Evolutionary conservation across 2,113 vertebrate genomes (phyloP), one percentile per base, ranked within the genome.

Genomic region (Platichthys stellatus): DNA sequence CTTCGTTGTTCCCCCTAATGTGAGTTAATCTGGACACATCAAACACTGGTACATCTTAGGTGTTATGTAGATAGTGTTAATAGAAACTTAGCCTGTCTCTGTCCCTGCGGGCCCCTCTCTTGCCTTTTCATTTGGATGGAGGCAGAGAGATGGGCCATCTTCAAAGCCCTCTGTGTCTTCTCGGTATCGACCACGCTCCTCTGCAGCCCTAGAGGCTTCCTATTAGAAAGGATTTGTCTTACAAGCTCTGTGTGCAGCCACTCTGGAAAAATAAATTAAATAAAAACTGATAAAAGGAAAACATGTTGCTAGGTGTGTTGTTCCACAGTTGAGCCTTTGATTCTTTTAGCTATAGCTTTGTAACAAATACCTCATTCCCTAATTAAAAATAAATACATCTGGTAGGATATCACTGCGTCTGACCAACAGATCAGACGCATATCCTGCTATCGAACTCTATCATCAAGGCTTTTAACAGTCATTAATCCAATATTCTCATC

Each of bases 211-310:
- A 72, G 85, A 86, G 92, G 86, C 80, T 81, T 89, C 83, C 88
- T 88, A 91, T 92, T 92, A 91, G 79, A 87, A 86, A 87, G 87
- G 85, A 92, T 89, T 91, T 92, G 90, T 93, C 88, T 90, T 90
- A 92, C 89, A 90, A 90, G 82, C 82, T 69, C 70, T 86, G 75
- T 81, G 82, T 78, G 74, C 61, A 68, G 76, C 72, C 79, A 76
- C 80, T 85, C 74, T 71, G 53, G 15, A 62, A 74, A 81, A 53
- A 69, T 40, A 73, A 40, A 79, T 54, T 70, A 21, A 20, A 59
- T 70, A 63, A 17, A 70, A 49, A 59, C 56, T 14, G 23, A 15
- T 2, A 35, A 24, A 24, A 20, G n/a, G 21, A 9, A 51, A 24
- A 53, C 15, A 79, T 68, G 40, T 74, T 62, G 74, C 58, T 28